These are phyloP conservation scores for Sceloporus tristichus DNA, from an alignment of 2,113 vertebrate genomes.

Conservation along the genomic window DNA sequence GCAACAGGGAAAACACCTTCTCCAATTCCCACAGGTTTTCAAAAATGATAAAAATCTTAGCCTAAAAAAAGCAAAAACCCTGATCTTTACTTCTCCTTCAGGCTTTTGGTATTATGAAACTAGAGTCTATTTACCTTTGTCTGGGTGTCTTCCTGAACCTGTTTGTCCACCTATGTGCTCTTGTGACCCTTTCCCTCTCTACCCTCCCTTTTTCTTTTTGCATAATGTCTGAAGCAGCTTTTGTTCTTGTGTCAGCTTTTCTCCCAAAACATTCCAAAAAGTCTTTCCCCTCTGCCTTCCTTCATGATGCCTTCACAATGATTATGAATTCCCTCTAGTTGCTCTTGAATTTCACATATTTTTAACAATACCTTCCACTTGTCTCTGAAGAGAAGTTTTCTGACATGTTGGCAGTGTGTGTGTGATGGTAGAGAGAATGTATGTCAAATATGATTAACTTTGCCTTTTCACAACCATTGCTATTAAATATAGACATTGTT, in stretches of 20 bases:
- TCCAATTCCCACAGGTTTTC: slow-evolving; percentile 3
- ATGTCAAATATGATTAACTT: neutral
- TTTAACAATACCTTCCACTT: neutral
- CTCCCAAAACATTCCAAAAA: neutral
- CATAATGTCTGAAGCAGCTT: neutral
- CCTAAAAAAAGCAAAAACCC: neutral
- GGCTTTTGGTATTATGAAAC: slow-evolving; percentile 14
- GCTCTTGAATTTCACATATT: neutral
- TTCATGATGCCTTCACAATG: neutral
- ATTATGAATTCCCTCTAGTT: slow-evolving; percentile 17
- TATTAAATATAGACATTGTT: neutral
- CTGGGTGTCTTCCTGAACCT: neutral
- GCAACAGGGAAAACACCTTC: slow-evolving; percentile 6
- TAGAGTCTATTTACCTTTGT: neutral
- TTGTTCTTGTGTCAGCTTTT: slow-evolving; percentile 14
- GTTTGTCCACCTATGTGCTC: neutral
- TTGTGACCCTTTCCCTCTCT: neutral
- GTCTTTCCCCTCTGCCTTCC: neutral
- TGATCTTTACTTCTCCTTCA: slow-evolving; percentile 24
- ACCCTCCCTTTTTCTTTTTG: slow-evolving; percentile 12
- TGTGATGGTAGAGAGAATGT: neutral
- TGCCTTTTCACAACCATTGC: neutral
- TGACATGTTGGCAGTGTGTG: neutral
- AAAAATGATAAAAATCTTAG: slow-evolving; percentile 27
- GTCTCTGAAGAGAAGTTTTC: neutral